Evolutionary conservation across 92 coral and sea anemone genomes (phyloP).

Genomic region (Scolanthus callimorphus): DNA sequence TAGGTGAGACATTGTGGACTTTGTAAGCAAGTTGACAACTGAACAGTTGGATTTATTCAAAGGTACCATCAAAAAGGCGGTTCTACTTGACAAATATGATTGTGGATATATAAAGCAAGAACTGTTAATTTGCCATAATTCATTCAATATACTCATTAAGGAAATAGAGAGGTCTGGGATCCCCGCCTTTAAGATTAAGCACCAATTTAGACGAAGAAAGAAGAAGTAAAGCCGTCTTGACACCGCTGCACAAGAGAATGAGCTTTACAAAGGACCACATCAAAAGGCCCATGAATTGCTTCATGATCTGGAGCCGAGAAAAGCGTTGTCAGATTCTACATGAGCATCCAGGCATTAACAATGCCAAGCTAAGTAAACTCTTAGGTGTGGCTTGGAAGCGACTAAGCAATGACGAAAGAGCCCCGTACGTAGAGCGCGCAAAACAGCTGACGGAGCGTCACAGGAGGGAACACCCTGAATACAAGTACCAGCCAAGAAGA

Average conservation of each 20-base stretch:
- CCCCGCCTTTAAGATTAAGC: no score
- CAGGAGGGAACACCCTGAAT: conserved; percentile 62
- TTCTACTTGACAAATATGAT: no score
- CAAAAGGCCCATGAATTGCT: conserved; percentile 86
- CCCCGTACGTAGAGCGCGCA: conserved; percentile 79
- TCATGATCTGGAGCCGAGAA: conserved; percentile 92
- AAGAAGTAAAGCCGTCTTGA: background rate
- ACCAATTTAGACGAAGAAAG: no score
- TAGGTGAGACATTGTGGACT: no score
- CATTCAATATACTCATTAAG: no score
- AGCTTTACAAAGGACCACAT: conserved; percentile 30
- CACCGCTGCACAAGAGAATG: no score
- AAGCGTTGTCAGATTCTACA: conserved; percentile 75
- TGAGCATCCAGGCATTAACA: conserved; percentile 78
- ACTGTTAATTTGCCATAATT: no score
- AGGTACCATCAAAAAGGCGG: no score
- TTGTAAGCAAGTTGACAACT: no score
- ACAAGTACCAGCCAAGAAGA: conserved; percentile 71
- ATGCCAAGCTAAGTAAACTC: conserved; percentile 77
- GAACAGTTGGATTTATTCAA: no score
- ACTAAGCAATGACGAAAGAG: conserved; percentile 64
- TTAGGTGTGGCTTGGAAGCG: conserved; percentile 79
- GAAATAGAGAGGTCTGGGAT: no score
- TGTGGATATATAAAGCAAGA: no score
- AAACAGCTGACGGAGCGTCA: conserved; percentile 58